Conservation (phyloP, 2,113 vertebrate genomes). For the Mandrillus leucophaeus region DNA sequence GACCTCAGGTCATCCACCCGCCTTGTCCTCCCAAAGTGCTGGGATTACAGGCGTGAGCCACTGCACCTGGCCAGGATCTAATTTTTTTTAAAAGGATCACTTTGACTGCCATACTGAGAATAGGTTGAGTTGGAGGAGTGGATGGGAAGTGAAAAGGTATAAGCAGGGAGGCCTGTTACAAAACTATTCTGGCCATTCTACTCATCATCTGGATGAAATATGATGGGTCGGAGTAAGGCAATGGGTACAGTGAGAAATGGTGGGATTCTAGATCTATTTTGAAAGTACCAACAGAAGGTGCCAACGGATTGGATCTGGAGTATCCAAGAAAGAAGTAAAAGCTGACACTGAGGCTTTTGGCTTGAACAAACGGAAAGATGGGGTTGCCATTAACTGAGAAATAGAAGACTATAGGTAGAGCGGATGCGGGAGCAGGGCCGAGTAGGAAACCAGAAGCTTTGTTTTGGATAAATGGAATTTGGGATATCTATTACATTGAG, state of each 20-base stretch:
- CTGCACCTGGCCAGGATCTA: not conserved
- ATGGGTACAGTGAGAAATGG: not conserved
- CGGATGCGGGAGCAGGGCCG: fast-evolving
- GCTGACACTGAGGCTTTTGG: not conserved
- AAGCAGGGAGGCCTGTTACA: not conserved
- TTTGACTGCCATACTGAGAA: not conserved
- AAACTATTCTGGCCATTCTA: not conserved
- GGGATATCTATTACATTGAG: not conserved
- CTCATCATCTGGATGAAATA: not conserved
- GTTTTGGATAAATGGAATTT: not conserved
- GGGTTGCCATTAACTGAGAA: not conserved
- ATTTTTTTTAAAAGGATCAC: not conserved
- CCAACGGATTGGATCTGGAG: not conserved
- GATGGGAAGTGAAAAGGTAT: not conserved
- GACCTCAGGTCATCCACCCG: too few relatives aligned
- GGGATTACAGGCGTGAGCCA: not conserved
- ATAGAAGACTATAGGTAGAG: not conserved
- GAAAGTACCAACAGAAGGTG: not conserved
- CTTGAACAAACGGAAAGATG: not conserved
- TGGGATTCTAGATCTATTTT: not conserved
- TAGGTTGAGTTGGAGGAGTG: not conserved
- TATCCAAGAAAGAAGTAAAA: not conserved
- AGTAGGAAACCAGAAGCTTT: not conserved
- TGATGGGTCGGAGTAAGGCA: not conserved
- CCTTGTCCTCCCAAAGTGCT: too few relatives aligned